These are phyloP conservation scores for Lota lota DNA, from an alignment of 2,113 vertebrate species.

Conservation along the genomic window DNA sequence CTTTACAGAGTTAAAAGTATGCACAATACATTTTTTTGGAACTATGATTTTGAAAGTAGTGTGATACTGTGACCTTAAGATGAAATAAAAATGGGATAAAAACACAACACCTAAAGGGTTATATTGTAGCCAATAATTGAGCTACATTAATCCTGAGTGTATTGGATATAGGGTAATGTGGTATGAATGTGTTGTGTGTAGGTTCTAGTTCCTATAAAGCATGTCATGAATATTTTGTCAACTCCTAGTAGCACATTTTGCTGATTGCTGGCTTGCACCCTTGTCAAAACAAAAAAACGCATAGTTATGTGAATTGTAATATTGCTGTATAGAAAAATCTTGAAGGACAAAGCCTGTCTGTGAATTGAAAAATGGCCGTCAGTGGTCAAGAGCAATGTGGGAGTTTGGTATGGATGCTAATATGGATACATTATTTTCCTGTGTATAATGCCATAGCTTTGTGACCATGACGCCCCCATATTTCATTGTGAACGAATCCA, in stretches of 20 bases:
- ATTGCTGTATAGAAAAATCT: no score
- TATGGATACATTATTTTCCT: constrained; percentile 5
- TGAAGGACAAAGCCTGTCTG: not conserved
- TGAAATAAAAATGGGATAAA: no score
- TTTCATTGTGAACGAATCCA: constrained; percentile 17
- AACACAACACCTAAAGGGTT: no score
- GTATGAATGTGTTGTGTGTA: no score
- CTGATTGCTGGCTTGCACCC: constrained; percentile 27
- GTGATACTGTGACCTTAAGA: no score
- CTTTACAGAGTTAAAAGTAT: no score
- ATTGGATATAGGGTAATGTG: no score
- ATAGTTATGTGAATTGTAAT: not conserved
- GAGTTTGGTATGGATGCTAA: constrained; percentile 14
- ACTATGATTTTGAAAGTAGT: no score
- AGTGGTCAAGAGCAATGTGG: constrained; percentile 10
- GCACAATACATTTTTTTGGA: no score
- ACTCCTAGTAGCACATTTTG: constrained; percentile 22
- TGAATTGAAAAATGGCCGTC: not conserved
- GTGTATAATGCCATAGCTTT: not conserved
- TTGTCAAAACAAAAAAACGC: not conserved
- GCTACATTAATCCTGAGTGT: no score
- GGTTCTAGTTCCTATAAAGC: no score
- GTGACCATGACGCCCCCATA: not conserved
- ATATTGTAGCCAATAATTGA: no score
- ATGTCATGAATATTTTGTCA: not conserved